phyloP scores from a whole-genome alignment of 37 sponge, comb jelly and placozoan species.

The Tethya wilhelma region DNA sequence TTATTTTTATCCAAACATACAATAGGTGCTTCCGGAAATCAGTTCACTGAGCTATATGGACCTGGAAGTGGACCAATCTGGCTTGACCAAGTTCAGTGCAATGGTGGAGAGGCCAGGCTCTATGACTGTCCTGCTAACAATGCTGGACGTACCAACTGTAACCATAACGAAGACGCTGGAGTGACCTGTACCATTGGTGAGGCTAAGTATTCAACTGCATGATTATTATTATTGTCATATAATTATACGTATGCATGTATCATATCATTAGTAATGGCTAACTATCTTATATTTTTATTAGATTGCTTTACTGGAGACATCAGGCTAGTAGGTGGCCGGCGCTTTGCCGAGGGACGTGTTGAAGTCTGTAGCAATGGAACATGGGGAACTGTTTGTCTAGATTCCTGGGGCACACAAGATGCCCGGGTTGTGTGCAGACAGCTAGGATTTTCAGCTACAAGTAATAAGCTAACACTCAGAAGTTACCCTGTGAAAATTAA shows the following conservation, averaged over 20 bases:
- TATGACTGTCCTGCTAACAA: background rate
- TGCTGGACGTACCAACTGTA: background rate
- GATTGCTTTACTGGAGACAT: conserved; percentile 16
- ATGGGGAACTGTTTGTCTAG: conserved; percentile 43
- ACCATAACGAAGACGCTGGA: conserved; percentile 29
- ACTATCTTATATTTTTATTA: no score
- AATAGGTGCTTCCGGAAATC: background rate
- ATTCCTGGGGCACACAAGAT: conserved; percentile 21
- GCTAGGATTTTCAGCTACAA: conserved; percentile 29
- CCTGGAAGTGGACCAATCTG: conserved; percentile 12
- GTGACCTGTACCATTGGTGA: background rate
- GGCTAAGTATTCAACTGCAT: no score
- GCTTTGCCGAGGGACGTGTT: conserved; percentile 19
- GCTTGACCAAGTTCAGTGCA: conserved; percentile 16
- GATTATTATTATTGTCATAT: background rate
- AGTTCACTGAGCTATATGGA: background rate
- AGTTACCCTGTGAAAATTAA: no score
- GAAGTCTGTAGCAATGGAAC: conserved; percentile 20
- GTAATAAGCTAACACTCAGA: background rate
- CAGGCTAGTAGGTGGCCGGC: background rate
- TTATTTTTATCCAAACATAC: background rate
- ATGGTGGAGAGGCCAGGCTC: background rate
- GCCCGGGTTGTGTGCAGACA: conserved; percentile 47
- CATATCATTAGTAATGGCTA: background rate
- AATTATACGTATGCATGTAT: background rate